Percentiles rank a stretch among this genome's conserved stretches.
These are phyloP conservation scores for Ochropleura leucogaster DNA, from an alignment of 2,888 invertebrate genomes.

Conservation along the genomic window DNA sequence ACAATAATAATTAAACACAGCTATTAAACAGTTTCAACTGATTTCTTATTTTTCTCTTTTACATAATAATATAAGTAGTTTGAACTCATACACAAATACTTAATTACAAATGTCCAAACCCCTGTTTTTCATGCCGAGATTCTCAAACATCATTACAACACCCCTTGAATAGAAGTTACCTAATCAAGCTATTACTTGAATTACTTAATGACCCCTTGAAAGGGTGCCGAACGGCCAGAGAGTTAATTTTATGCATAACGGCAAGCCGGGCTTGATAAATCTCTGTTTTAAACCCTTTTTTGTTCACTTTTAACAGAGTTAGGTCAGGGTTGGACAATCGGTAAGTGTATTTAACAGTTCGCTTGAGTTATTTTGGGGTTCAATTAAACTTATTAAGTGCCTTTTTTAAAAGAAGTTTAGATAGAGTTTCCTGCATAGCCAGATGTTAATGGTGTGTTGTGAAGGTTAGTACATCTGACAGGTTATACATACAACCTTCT, in stretches of 20 bases:
- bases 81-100: background rate
- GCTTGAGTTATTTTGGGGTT: slow-evolving; percentile 7
- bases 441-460: background rate
- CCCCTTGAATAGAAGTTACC: slow-evolving; percentile 36
- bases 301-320: slow-evolving; percentile 8
- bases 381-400: slow-evolving; percentile 14
- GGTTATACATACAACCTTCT: background rate
- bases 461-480: background rate
- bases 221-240: slow-evolving; percentile 26
- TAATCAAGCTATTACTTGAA: slow-evolving; percentile 40
- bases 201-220: slow-evolving; percentile 30
- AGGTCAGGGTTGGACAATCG: background rate
- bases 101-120: background rate
- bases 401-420: slow-evolving; percentile 2
- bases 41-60: background rate
- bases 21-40: background rate
- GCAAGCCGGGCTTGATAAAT: slow-evolving; percentile 20
- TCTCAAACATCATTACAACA: slow-evolving; percentile 12
- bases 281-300: slow-evolving; percentile 17
- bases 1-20: background rate
- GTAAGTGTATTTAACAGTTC: slow-evolving; percentile 1
- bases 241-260: slow-evolving; percentile 43
- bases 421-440: background rate
- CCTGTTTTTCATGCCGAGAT: background rate
- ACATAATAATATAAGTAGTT: background rate